These are phyloP conservation scores for Pseudorasbora parva DNA, from an alignment of 2,113 vertebrate genomes.

Conservation along the genomic window DNA sequence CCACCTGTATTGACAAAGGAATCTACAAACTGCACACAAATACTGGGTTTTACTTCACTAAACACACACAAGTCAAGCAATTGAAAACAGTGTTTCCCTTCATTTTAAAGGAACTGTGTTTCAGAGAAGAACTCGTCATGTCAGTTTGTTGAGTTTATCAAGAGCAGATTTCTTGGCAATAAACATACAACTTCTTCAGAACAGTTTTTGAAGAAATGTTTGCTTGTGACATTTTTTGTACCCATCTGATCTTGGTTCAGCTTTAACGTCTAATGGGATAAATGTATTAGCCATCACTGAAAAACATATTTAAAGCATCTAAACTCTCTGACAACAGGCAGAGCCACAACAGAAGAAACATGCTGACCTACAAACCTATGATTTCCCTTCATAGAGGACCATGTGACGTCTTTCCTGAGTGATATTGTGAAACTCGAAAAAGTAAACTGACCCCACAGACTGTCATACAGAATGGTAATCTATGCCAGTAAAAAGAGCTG, in stretches of 20 bases:
- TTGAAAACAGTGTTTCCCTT: no score
- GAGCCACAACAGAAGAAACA: conserved; percentile 32
- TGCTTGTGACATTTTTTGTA: conserved; percentile 1
- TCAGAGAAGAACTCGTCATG: neutral
- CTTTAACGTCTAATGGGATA: conserved; percentile 16
- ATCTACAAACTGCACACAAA: conserved; percentile 17
- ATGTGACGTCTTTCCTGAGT: conserved; percentile 34
- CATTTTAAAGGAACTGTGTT: neutral
- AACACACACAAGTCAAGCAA: neutral
- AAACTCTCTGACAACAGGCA: conserved; percentile 24
- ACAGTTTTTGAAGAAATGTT: neutral
- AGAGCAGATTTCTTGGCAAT: neutral
- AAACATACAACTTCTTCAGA: neutral
- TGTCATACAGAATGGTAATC: conserved; percentile 2
- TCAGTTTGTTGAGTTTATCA: neutral
- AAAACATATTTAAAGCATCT: neutral
- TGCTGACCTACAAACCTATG: conserved; percentile 30
- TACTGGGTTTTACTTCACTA: neutral
- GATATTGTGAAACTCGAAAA: neutral
- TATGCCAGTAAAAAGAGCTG: conserved; percentile 18
- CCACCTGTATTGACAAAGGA: conserved; percentile 14
- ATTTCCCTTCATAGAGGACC: conserved; percentile 18
- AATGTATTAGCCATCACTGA: conserved; percentile 14
- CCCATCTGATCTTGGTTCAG: conserved; percentile 4
- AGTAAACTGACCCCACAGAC: conserved; percentile 20